Evolutionary conservation across 2,113 vertebrate genomes (phyloP), one percentile per base, ranked within the genome.

Genomic region (Pholis gunnellus): DNA sequence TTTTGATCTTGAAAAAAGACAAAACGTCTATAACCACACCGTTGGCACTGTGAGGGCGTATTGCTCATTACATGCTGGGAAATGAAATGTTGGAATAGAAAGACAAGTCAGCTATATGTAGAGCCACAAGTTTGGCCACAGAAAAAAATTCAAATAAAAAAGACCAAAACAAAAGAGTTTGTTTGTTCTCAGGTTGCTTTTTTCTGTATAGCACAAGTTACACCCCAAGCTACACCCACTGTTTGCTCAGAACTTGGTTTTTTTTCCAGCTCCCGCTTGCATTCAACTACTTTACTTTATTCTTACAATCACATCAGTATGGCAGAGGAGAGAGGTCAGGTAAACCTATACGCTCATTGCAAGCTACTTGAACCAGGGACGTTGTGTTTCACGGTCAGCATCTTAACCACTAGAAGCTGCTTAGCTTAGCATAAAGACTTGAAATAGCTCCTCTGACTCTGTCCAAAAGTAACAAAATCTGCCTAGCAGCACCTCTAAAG

Each of bases 1-100:
- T 36, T 10, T 18, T 14, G 72, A 82, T 82, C 54, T 63, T 25
- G 11, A 76, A 63, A 65, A 77, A 72, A 36, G 44, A 36, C 13
- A 59, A 1, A 67, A 46, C 38, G 15, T 66, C 36, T 48, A 8
- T 46, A 70, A 79, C 34, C 40, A n/a, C 0, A 3, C 1, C 60
- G 44, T 72, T 1, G 13, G 52, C 36, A 59, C 44, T 40, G 25
- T 52, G 25, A 42, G 38, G 42, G 13, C 46, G 3, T 42, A 34
- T 17, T 44, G 59, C 20, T 82, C 48, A 77, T 77, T 71, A 27
- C 71, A 77, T 0, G 5, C 25, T 72, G 13, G 17, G 38, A 56
- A 83, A 36, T 5, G 38, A 25, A 59, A 50, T 1, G 10, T 57
- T 52, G 29, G 66, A 79, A 61, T 61, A 61, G 75, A 72, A 67